Evolutionary conservation across 1,140 invertebrate species (phyloP).

Genomic region (Hirudo medicinalis): DNA sequence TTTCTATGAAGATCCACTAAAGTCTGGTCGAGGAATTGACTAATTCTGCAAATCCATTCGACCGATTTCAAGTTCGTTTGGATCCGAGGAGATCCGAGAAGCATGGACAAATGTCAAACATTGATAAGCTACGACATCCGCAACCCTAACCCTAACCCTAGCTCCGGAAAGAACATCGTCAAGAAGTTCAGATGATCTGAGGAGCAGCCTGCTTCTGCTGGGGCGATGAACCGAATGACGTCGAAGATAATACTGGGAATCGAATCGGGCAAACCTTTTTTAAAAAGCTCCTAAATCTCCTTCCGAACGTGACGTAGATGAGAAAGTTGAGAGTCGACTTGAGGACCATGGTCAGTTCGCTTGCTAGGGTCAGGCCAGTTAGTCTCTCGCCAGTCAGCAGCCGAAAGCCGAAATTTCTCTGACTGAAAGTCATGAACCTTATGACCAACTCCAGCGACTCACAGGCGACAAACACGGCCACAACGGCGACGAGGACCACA

Average conservation of each 20-base stretch:
- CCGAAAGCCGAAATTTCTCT: conserved; percentile 6
- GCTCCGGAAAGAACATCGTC: not conserved
- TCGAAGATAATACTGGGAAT: not conserved
- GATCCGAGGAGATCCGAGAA: no score
- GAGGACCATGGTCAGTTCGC: conserved; percentile 19
- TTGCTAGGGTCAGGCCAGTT: not conserved
- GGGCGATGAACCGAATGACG: not conserved
- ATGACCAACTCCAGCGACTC: conserved; percentile 19
- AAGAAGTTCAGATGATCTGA: not conserved
- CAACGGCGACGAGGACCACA: conserved; percentile 17
- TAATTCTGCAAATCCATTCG: no score
- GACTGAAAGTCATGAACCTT: conserved; percentile 13
- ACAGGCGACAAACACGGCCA: conserved; percentile 21
- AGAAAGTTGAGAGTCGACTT: conserved; percentile 27
- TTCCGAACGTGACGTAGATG: conserved; percentile 30
- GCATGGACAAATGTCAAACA: no score
- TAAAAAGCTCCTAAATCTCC: conserved; percentile 25
- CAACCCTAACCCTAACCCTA: not conserved
- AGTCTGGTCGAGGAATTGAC: no score
- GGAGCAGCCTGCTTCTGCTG: not conserved
- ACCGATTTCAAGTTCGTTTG: no score
- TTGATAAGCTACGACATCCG: no score
- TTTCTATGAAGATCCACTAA: no score
- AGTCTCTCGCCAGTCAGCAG: not conserved
- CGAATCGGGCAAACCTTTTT: conserved; percentile 3